A percentile compares a stretch with the other conserved stretches of the same genome.
Evolutionary conservation across 2,888 invertebrate species (phyloP).

Genomic region (Hipparchia semele): DNA sequence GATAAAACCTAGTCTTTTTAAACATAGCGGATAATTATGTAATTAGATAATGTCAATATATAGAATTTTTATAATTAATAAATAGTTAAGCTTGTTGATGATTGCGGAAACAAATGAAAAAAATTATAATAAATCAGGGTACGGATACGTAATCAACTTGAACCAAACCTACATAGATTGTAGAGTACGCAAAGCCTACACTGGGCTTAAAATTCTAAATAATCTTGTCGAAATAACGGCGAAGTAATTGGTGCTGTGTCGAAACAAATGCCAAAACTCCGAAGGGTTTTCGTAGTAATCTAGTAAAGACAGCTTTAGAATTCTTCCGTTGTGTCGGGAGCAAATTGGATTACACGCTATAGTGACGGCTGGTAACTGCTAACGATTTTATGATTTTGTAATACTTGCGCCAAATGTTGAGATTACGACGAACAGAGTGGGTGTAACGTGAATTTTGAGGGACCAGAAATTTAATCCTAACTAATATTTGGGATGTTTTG

Average conservation of each 20-base stretch:
- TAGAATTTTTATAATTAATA: no score
- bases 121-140: no score
- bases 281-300: conserved; percentile 61
- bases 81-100: no score
- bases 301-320: conserved; percentile 66
- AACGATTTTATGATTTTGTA: conserved; percentile 78
- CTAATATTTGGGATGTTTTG: not conserved
- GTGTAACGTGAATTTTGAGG: conserved; percentile 1
- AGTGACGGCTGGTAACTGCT: conserved; percentile 53
- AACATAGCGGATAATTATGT: no score
- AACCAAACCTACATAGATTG: not conserved
- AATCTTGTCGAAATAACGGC: conserved; percentile 23
- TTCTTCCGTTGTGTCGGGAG: conserved; percentile 61
- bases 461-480: conserved; percentile 3
- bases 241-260: conserved; percentile 35
- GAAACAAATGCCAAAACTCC: conserved; percentile 38
- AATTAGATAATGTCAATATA: no score
- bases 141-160: no score
- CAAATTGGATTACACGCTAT: conserved; percentile 79
- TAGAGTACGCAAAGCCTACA: not conserved
- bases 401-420: conserved; percentile 53
- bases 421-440: conserved; percentile 56
- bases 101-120: no score
- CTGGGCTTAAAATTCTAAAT: not conserved
- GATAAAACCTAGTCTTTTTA: no score